A percentile compares a stretch with the other conserved stretches of the same genome.
Evolutionary conservation across 2,113 vertebrate species (phyloP).

Genomic region (Mandrillus leucophaeus): DNA sequence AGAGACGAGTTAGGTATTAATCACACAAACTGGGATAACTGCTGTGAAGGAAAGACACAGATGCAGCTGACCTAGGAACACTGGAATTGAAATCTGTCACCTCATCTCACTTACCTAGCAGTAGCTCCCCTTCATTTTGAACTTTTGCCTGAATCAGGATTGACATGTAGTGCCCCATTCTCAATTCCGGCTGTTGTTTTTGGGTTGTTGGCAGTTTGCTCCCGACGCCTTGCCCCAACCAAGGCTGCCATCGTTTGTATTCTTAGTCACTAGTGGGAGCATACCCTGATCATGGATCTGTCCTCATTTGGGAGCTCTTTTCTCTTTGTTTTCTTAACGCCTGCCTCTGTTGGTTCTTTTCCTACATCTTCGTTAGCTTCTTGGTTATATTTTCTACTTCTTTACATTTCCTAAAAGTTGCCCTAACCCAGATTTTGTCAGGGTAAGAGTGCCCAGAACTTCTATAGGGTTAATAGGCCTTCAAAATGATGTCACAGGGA

Average conservation of each 20-base stretch:
- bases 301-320: slow-evolving; percentile 6
- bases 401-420: slow-evolving; percentile 31
- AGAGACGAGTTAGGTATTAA: not conserved
- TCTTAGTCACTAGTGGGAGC: not conserved
- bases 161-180: not conserved
- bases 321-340: not conserved
- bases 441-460: not conserved
- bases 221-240: accelerated
- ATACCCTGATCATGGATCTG: not conserved
- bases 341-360: not conserved
- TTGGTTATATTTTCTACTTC: slow-evolving; percentile 11
- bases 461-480: not conserved
- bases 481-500: not conserved
- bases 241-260: not conserved
- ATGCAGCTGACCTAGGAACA: not conserved
- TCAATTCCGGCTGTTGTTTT: not conserved
- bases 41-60: not conserved
- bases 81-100: not conserved
- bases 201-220: not conserved
- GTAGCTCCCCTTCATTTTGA: not conserved
- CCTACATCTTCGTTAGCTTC: not conserved
- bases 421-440: slow-evolving; percentile 16
- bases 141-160: not conserved
- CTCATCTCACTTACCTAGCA: not conserved
- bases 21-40: not conserved